A percentile compares a stretch with the other conserved stretches of the same genome.
Conservation (phyloP, 2,113 vertebrate species). For the Daphoenositta chrysoptera region DNA sequence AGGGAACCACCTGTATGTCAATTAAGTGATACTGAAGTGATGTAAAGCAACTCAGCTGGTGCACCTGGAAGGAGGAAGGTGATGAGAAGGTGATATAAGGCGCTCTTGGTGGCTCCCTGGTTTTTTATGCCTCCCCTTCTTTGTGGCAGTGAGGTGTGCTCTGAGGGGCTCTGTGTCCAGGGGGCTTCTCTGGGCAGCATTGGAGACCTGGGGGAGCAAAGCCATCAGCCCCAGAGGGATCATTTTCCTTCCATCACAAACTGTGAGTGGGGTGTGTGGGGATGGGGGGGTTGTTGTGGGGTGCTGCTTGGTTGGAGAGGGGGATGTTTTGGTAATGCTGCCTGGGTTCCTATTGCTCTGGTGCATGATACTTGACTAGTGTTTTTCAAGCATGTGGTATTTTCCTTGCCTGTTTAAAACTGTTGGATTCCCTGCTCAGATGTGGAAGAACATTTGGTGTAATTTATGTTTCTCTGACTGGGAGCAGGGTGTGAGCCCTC, state of each 20-base stretch:
- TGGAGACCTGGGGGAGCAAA: not conserved
- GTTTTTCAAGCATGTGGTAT: not conserved
- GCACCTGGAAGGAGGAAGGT: not conserved
- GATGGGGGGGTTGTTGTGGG: accelerated
- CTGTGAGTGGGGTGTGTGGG: not conserved
- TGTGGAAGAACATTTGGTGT: not conserved
- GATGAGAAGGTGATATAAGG: not conserved
- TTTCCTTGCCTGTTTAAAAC: not conserved
- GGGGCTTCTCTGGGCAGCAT: accelerated
- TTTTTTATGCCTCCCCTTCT: not conserved
- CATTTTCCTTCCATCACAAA: not conserved
- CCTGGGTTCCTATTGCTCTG: not conserved
- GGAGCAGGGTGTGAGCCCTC: not conserved
- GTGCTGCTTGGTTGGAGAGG: not conserved
- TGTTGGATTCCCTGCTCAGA: not conserved
- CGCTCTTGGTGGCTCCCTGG: accelerated
- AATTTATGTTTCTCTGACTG: not conserved
- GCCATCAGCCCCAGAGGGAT: accelerated
- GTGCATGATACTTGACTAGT: not conserved
- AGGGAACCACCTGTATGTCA: not conserved
- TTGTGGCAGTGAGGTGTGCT: not conserved
- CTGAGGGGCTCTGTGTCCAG: accelerated
- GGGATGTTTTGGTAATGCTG: not conserved
- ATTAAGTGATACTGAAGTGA: not conserved
- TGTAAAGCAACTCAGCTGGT: not conserved